These are phyloP conservation scores for Lithobates sylvaticus DNA, from an alignment of 2,797 vertebrate species.

Conservation along the genomic window DNA sequence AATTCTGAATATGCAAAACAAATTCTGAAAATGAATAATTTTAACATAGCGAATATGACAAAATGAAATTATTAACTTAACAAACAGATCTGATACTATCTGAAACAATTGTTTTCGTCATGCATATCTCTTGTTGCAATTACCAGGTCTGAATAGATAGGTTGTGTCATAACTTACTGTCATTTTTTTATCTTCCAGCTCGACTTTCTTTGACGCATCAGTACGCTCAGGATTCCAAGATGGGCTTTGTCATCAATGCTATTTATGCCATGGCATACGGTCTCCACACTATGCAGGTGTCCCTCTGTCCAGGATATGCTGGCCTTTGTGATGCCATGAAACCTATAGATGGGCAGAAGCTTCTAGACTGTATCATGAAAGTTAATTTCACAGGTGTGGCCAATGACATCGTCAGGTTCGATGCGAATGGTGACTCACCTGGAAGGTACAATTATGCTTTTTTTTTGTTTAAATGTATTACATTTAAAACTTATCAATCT, in stretches of 20 bases:
- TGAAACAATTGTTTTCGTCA: no score
- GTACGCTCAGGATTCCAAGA: constrained; percentile 98
- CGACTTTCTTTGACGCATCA: constrained; percentile 87
- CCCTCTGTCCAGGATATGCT: constrained; percentile 87
- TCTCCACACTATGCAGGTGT: constrained; percentile 93
- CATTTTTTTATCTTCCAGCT: constrained; percentile 65
- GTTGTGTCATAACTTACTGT: no score
- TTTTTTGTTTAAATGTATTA: neutral
- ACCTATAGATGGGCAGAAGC: constrained; percentile 92
- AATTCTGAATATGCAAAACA: no score
- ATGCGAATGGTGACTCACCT: constrained; percentile 95
- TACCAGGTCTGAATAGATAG: no score
- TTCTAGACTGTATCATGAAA: constrained; percentile 95
- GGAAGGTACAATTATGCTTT: constrained; percentile 84
- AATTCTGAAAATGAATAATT: no score
- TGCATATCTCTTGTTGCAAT: no score
- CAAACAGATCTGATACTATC: no score
- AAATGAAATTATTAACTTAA: no score
- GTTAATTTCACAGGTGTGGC: constrained; percentile 96
- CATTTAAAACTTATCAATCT: neutral
- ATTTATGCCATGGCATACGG: constrained; percentile 98
- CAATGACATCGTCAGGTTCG: constrained; percentile 93
- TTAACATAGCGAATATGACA: no score
- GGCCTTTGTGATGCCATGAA: constrained; percentile 96
- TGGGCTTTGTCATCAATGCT: constrained; percentile 98